Conservation (phyloP, 2,113 vertebrate genomes). For the Oncorhynchus tshawytscha region DNA sequence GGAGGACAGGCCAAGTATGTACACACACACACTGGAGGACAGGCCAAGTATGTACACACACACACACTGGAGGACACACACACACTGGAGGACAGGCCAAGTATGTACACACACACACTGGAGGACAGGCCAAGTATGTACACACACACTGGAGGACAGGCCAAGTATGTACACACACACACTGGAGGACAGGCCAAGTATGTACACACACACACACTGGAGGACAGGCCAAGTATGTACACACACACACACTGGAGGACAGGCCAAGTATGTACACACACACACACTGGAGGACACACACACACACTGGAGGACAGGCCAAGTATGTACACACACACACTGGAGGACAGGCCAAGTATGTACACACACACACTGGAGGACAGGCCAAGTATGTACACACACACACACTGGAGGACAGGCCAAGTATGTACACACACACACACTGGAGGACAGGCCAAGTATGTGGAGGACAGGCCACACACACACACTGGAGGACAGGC, state of each 20-base stretch:
- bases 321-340: slow-evolving; percentile 78
- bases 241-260: slow-evolving; percentile 71
- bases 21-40: slow-evolving; percentile 71
- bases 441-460: slow-evolving; percentile 83
- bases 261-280: slow-evolving; percentile 77
- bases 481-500: slow-evolving; percentile 78
- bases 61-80: too few species aligned
- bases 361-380: neutral
- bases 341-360: slow-evolving; percentile 82
- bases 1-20: slow-evolving; percentile 82
- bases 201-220: slow-evolving; percentile 71
- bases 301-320: slow-evolving; percentile 78
- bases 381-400: too few species aligned
- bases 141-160: slow-evolving; percentile 74
- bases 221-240: slow-evolving; percentile 81
- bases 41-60: slow-evolving; percentile 77
- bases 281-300: too few species aligned
- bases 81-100: slow-evolving; percentile 81
- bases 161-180: slow-evolving; percentile 74
- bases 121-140: too few species aligned
- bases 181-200: too few species aligned
- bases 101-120: slow-evolving; percentile 63
- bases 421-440: slow-evolving; percentile 75
- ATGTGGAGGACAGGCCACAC: slow-evolving; percentile 8
- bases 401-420: slow-evolving; percentile 78